Base-by-base conservation (phyloP, 2,888 invertebrate genomes). In the Tuta absoluta region DNA sequence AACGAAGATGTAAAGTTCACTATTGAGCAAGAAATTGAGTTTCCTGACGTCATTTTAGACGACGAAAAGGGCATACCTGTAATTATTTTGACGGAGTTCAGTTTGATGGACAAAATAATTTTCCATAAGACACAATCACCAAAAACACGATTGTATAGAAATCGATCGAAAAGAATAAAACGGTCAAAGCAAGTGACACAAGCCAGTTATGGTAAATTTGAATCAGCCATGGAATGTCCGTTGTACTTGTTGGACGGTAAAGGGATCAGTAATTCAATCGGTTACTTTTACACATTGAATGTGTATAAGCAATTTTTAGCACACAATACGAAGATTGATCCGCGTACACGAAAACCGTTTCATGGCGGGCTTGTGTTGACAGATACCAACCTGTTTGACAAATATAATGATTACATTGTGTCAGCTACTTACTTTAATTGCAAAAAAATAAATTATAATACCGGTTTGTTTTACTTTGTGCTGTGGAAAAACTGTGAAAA, bases 51-150 rank as follows among this genome's bases (percentile, higher is more conserved):
- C 3, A 82, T 82, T 67, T 56, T 79, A 19, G 73, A 73, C 7
- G 76, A 81, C 56, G 78, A 82, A 0, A 82, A 74, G 71, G 81
- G 81, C 65, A 72, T 82, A 2, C 82, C 82, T 61, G 82, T 82
- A 33, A 64, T 82, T 60, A 60, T 82, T 41, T 57, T 77, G 49
- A 75, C 75, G 2, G 64, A 76, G 60, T 69, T 74, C 0, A 76
- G 75, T 72, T 63, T 82, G 64, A 65, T 80, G 17, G 71, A 79
- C 7, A 79, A 77, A 71, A 72, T 79, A 0, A 80, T 80, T 67
- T 76, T 80, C 59, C 33, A 33, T 33, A 33, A 33, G 10, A 33
- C 33, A 8, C 33, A 33, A 10, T 8, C 33, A 33, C 33, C 33
- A 33, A 33, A 33, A 33, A 33, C 8, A 7, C 33, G 33, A 28